phyloP scores from a whole-genome alignment of 1,140 invertebrate species.

The Chironomus striatipennis region DNA sequence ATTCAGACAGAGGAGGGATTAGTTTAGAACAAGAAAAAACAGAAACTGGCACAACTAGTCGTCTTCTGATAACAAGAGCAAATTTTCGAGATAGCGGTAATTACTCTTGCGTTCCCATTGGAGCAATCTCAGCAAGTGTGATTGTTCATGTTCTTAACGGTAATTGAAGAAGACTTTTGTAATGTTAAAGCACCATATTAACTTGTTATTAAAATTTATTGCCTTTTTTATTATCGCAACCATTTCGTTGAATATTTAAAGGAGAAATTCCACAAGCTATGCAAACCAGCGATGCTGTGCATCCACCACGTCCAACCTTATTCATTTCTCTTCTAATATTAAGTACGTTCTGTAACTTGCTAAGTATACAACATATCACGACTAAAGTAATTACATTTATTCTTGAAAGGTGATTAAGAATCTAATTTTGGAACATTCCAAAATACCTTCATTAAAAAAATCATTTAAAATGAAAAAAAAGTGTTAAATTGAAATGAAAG shows the following conservation, averaged over 20 bases:
- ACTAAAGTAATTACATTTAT: neutral
- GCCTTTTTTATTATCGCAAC: neutral
- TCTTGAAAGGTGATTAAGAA: neutral
- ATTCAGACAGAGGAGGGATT: conserved; percentile 78
- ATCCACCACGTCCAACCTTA: neutral
- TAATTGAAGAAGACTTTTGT: conserved; percentile 42
- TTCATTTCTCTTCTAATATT: neutral
- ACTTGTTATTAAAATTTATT: conserved; percentile 15
- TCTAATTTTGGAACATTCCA: neutral
- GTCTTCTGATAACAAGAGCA: conserved; percentile 78
- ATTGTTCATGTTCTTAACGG: conserved; percentile 85
- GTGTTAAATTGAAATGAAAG: no score
- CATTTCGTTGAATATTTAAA: neutral
- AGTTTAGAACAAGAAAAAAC: conserved; percentile 87
- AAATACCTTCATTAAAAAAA: neutral
- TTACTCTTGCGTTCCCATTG: conserved; percentile 79
- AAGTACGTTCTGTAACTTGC: conserved; percentile 11
- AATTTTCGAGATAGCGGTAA: conserved; percentile 77
- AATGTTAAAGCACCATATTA: neutral
- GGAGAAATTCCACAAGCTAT: neutral
- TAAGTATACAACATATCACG: conserved; percentile 20
- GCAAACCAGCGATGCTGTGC: conserved; percentile 16
- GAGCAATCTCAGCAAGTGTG: conserved; percentile 77
- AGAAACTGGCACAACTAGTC: conserved; percentile 77
- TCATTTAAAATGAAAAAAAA: neutral